A percentile compares a stretch with the other conserved stretches of the same genome.
These are phyloP conservation scores for Stenopsyche tienmushanensis DNA, from an alignment of 1,140 invertebrate genomes.

Conservation along the genomic window DNA sequence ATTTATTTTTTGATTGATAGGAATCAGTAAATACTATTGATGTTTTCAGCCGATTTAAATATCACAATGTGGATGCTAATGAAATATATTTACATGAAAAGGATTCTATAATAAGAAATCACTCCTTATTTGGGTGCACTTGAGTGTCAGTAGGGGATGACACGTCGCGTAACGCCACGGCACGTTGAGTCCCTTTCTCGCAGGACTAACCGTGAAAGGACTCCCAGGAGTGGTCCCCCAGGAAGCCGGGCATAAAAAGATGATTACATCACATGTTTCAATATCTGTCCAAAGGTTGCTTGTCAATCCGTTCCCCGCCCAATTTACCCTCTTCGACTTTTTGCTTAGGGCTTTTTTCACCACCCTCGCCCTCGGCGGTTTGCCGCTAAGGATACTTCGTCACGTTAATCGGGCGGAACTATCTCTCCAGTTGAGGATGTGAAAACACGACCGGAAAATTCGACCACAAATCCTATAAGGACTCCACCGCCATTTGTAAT, in stretches of 20 bases:
- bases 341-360: slow-evolving; percentile 24
- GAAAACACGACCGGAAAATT: slow-evolving; percentile 29
- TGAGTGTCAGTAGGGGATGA: too few relatives aligned
- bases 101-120: too few relatives aligned
- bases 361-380: neutral
- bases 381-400: slow-evolving; percentile 25
- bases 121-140: too few relatives aligned
- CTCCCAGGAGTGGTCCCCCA: neutral
- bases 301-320: slow-evolving; percentile 33
- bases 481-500: slow-evolving; percentile 12
- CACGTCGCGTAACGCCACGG: too few relatives aligned
- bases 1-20: too few relatives aligned
- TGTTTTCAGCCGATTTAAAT: too few relatives aligned
- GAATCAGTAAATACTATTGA: too few relatives aligned
- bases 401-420: slow-evolving; percentile 29
- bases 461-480: slow-evolving; percentile 22
- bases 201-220: too few relatives aligned
- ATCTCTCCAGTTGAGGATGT: slow-evolving; percentile 27
- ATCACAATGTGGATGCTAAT: too few relatives aligned
- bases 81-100: too few relatives aligned
- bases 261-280: slow-evolving; percentile 38
- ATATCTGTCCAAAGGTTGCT: slow-evolving; percentile 25
- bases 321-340: slow-evolving; percentile 37
- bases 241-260: slow-evolving; percentile 30
- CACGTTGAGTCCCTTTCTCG: too few relatives aligned